phyloP scores from a whole-genome alignment of 2,888 invertebrate species.

The Arge pagana region DNA sequence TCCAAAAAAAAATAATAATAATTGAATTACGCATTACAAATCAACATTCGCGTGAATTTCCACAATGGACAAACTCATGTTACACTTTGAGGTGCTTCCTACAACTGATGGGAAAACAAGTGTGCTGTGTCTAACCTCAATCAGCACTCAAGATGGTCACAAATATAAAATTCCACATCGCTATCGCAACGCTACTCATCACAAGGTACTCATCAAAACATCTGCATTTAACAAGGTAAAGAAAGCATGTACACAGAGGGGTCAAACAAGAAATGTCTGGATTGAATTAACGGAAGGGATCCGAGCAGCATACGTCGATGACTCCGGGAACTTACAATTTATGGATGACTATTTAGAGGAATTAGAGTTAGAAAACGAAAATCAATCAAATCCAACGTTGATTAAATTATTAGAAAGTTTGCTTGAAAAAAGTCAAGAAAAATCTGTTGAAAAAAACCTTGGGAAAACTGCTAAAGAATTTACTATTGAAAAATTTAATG shows the following conservation, averaged over 20 bases:
- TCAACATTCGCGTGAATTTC: not conserved
- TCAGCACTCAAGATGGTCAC: conserved; percentile 15
- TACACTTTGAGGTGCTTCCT: conserved; percentile 2
- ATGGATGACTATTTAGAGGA: conserved; percentile 21
- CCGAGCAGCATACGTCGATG: too few relatives aligned
- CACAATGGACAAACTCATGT: conserved; percentile 16
- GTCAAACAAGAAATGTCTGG: not conserved
- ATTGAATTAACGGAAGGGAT: too few relatives aligned
- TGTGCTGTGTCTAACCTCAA: conserved; percentile 19
- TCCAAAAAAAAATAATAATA: too few relatives aligned
- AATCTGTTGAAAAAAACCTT: conserved; percentile 12
- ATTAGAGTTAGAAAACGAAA: too few relatives aligned
- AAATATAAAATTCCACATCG: conserved; percentile 5
- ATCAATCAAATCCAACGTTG: not conserved
- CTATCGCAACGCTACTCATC: not conserved
- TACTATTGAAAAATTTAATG: conserved; percentile 11
- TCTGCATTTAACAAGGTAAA: conserved; percentile 1
- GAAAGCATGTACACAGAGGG: not conserved
- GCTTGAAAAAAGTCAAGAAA: conserved; percentile 4
- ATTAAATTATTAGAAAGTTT: conserved; percentile 1
- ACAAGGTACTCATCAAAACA: conserved; percentile 1
- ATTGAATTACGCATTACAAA: too few relatives aligned
- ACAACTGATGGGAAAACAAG: conserved; percentile 16
- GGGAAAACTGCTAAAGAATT: conserved; percentile 20
- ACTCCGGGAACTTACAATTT: too few relatives aligned